Evolutionary conservation across 2,113 vertebrate genomes (phyloP).

Genomic region (Monarcha castaneiventris): DNA sequence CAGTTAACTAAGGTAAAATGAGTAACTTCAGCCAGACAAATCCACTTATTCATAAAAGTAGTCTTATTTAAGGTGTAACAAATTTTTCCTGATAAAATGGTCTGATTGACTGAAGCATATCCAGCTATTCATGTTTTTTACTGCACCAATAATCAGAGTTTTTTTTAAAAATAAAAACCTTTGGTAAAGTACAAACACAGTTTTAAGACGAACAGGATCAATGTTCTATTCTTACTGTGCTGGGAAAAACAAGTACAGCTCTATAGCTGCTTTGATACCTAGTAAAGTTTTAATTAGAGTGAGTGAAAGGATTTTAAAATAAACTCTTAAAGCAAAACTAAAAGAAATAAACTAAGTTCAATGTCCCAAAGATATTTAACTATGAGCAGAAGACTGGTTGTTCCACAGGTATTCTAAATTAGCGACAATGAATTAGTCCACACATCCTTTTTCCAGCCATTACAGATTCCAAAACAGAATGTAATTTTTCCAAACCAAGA

Average conservation of each 20-base stretch:
- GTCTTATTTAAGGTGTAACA: conserved; percentile 13
- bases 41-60: conserved; percentile 10
- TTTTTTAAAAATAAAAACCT: neutral
- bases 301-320: conserved; percentile 46
- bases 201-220: neutral
- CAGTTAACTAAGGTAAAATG: conserved; percentile 44
- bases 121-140: neutral
- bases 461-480: conserved; percentile 8
- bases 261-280: conserved; percentile 15
- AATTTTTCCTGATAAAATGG: neutral
- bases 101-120: conserved; percentile 17
- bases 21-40: conserved; percentile 48
- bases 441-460: neutral
- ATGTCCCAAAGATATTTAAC: conserved; percentile 33
- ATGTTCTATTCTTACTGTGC: conserved; percentile 16
- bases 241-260: conserved; percentile 24
- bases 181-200: conserved; percentile 52
- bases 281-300: conserved; percentile 33
- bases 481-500: conserved; percentile 19
- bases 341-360: conserved; percentile 50
- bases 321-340: conserved; percentile 48
- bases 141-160: neutral
- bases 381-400: conserved; percentile 36
- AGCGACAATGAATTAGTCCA: neutral
- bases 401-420: conserved; percentile 51